Conservation (phyloP, 92 coral and sea anemone species). For the Galaxea fascicularis region DNA sequence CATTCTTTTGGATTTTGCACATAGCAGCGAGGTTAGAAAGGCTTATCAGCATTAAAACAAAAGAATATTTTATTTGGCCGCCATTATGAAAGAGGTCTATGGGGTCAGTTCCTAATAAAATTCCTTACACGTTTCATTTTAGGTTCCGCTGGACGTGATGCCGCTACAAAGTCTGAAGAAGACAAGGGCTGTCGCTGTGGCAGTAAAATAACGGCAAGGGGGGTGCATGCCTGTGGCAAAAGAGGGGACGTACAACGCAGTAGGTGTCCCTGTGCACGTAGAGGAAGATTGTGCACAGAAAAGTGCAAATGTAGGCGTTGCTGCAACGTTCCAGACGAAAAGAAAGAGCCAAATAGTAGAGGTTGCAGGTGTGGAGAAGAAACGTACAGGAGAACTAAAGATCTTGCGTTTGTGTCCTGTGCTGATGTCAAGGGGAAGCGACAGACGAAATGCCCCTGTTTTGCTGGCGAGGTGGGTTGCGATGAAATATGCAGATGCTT, state of each 20-base stretch:
- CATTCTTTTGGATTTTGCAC: no score
- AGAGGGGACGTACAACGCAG: background rate
- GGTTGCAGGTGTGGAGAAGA: conserved; percentile 37
- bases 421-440: conserved; percentile 41
- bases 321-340: conserved; percentile 1
- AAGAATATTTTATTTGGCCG: no score
- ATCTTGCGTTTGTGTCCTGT: conserved; percentile 15
- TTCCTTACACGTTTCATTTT: conserved; percentile 5
- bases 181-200: conserved; percentile 9
- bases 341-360: background rate
- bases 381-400: conserved; percentile 3
- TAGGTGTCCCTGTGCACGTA: conserved; percentile 33
- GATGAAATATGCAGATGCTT: conserved; percentile 38
- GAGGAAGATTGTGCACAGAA: conserved; percentile 39
- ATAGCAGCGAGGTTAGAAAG: no score
- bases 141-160: background rate
- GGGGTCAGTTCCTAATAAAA: background rate
- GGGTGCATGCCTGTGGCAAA: background rate
- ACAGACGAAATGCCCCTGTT: conserved; percentile 54
- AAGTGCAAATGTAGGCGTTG: conserved; percentile 46
- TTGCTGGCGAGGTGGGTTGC: conserved; percentile 39
- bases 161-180: background rate
- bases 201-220: conserved; percentile 1
- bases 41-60: no score
- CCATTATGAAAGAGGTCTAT: no score